Percentiles rank a stretch among this genome's conserved stretches.
These are phyloP conservation scores for Malthinus flaveolus DNA, from an alignment of 2,888 invertebrate species.

Conservation along the genomic window DNA sequence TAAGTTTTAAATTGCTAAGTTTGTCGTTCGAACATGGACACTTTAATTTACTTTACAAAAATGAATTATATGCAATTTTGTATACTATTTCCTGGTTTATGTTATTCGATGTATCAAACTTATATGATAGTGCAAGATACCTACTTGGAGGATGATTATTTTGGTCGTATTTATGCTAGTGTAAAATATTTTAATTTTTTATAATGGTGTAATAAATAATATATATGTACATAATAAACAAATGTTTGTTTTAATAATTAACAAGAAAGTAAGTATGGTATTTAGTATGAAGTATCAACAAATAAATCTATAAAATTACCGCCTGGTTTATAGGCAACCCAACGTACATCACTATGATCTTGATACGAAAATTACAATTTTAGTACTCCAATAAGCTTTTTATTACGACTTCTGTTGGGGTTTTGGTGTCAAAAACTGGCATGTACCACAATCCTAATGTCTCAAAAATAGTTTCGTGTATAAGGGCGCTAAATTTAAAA, in stretches of 20 bases:
- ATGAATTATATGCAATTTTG: conserved; percentile 51
- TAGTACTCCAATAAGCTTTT: too few relatives aligned
- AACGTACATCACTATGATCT: too few relatives aligned
- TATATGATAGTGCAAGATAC: conserved; percentile 30
- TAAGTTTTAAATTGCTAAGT: conserved; percentile 4
- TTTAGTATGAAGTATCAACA: not conserved
- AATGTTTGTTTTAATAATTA: not conserved
- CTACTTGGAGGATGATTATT: conserved; percentile 17
- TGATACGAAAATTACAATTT: too few relatives aligned
- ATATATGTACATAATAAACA: not conserved
- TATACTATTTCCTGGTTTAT: conserved; percentile 47
- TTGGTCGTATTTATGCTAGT: not conserved
- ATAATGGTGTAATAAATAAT: not conserved
- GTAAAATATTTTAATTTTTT: not conserved
- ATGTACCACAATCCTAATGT: too few relatives aligned
- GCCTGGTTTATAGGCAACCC: too few relatives aligned
- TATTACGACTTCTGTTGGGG: too few relatives aligned
- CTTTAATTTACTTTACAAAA: conserved; percentile 50
- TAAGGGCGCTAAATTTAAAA: too few relatives aligned
- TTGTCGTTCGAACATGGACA: conserved; percentile 42
- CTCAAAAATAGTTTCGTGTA: too few relatives aligned
- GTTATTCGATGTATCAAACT: conserved; percentile 48
- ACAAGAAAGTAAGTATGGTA: not conserved
- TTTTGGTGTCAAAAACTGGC: too few relatives aligned
- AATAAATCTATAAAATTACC: too few relatives aligned